Evolutionary conservation across 2,797 vertebrate genomes (phyloP).

Genomic region (Cossypha caffra): DNA sequence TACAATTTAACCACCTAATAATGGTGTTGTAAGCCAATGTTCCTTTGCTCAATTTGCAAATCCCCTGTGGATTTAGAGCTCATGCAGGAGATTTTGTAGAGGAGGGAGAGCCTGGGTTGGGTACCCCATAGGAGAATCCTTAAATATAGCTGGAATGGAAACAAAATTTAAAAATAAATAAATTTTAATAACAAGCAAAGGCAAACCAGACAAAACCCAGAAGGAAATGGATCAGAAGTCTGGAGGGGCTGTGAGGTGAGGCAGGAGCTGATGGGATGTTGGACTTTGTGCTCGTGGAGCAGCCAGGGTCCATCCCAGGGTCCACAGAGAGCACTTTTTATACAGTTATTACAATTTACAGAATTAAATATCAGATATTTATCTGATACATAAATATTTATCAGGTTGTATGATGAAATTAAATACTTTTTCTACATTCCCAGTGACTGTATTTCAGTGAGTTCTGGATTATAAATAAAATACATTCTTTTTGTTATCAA

Average conservation of each 20-base stretch:
- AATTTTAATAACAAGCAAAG: not conserved
- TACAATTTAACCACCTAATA: not conserved
- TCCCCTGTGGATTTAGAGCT: not conserved
- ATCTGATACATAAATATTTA: not conserved
- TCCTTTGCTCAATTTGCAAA: not conserved
- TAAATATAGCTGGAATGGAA: not conserved
- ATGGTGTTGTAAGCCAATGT: fast-evolving
- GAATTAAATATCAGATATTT: too few relatives aligned
- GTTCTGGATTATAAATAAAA: not conserved
- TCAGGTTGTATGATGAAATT: not conserved
- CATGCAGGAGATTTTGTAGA: not conserved
- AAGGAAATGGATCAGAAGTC: not conserved
- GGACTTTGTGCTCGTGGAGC: not conserved
- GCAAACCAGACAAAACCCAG: fast-evolving
- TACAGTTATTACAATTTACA: too few relatives aligned
- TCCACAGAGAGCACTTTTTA: not conserved
- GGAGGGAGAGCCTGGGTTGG: too few relatives aligned
- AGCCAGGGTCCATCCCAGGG: not conserved
- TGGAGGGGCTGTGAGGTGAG: not conserved
- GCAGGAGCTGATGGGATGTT: not conserved
- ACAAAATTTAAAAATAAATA: not conserved
- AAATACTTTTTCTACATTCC: not conserved
- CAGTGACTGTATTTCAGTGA: not conserved
- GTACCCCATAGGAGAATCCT: not conserved
- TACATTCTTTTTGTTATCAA: not conserved